These are phyloP conservation scores for Enhydra lutris DNA, from an alignment of 2,113 vertebrate genomes.

Conservation along the genomic window DNA sequence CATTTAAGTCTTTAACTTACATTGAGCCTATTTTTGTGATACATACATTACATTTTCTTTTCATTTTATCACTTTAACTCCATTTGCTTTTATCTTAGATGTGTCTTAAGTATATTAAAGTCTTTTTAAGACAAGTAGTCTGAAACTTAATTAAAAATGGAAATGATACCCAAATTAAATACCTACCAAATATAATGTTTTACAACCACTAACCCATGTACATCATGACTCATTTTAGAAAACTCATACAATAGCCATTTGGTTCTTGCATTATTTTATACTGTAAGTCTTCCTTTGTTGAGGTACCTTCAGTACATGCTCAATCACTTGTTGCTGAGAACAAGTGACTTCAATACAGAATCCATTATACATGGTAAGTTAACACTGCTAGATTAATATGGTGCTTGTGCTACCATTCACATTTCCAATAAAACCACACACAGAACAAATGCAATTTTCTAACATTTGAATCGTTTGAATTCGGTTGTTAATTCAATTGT, in stretches of 20 bases:
- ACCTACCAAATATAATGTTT: conserved; percentile 7
- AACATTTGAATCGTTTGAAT: not conserved
- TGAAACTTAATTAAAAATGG: conserved; percentile 40
- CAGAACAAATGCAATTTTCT: not conserved
- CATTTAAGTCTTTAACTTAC: not conserved
- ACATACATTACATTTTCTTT: not conserved
- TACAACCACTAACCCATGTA: not conserved
- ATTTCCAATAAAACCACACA: not conserved
- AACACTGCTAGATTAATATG: not conserved
- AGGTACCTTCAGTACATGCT: not conserved
- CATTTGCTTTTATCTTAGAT: not conserved
- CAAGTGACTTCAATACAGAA: not conserved
- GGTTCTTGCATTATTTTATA: not conserved
- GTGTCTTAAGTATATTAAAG: not conserved
- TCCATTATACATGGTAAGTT: not conserved
- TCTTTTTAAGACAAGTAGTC: conserved; percentile 43
- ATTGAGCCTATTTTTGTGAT: not conserved
- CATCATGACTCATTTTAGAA: not conserved
- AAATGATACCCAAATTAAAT: conserved; percentile 41
- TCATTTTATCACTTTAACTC: not conserved
- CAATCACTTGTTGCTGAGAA: not conserved
- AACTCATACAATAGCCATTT: not conserved
- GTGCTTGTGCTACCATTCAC: not conserved
- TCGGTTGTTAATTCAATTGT: not conserved
- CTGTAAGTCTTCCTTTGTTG: not conserved